Base-by-base conservation (phyloP, 2,797 vertebrate species). In the Urophycis tenuis region DNA sequence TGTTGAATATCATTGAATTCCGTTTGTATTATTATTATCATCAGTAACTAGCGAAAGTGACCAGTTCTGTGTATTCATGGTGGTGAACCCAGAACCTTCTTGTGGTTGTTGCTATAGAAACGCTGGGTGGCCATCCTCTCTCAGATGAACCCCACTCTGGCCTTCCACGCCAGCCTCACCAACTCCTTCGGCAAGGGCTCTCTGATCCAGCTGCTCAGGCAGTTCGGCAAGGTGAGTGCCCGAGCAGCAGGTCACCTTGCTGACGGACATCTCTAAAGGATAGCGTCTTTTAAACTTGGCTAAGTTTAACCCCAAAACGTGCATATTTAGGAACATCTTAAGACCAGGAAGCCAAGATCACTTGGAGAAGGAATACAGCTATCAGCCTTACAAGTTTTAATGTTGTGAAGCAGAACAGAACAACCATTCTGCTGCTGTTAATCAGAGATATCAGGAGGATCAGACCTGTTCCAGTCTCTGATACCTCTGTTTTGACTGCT, bases 171-270 rank as follows among this genome's bases (percentile, higher is more conserved):
- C 74, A 99, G 98, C 89, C 96, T 99, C 80, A 99, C 97, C 33
- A 99, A 99, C 87, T 95, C 98, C 0, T 99, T 99, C 41, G 98
- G 98, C 72, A 99, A 99, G 87, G 97, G 98, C 80, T 96, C 96
- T 2, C 96, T 99, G 81, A 99, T 99, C 82, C 97, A 99, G 88
- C 96, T 99, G 71, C 90, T 99, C 0, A 91, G 98, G 80, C 98
- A 99, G 91, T 99, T 99, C 92, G 96, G 98, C 86, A 99, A 99
- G 96, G 97, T 99, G 93, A 78, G 82, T 36, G 11, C 33, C 36
- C 22, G 5, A n/a, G 33, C 60, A 3, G 81, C 75, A 73, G 71
- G 72, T 76, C 60, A 64, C 60, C 49, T n/a, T 7, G 49, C 19
- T 53, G 53, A 10, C 53, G 10, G 25, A 9, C 7, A 11, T 64